Conservation (phyloP, 2,888 invertebrate species). For the Drosophila borborema region DNA sequence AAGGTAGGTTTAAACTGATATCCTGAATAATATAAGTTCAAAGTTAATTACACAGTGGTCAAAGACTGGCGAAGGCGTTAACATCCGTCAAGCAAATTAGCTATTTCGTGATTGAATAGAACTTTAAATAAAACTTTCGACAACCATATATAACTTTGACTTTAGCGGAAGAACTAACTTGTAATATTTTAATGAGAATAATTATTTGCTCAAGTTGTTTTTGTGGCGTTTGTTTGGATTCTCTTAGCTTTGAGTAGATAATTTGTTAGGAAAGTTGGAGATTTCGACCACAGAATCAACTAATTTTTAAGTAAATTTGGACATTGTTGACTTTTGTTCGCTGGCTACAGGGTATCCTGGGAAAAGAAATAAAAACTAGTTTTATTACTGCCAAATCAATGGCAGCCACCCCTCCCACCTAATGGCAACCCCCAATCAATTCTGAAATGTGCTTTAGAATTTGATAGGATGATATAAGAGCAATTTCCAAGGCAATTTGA, state of each 20-base stretch:
- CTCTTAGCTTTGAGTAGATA: background rate
- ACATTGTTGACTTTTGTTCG: no score
- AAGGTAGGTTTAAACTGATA: no score
- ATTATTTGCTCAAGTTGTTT: background rate
- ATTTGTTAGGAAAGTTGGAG: background rate
- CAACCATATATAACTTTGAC: background rate
- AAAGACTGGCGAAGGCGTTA: background rate
- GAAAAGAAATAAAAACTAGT: slow-evolving; percentile 19
- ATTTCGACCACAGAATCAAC: background rate
- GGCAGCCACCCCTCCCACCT: slow-evolving; percentile 8
- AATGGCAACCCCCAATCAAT: background rate
- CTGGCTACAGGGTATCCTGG: slow-evolving; percentile 5
- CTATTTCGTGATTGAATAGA: background rate
- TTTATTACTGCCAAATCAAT: slow-evolving; percentile 42
- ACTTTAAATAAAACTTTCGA: background rate
- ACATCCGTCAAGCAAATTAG: background rate
- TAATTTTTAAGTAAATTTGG: background rate
- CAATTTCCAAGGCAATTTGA: slow-evolving; percentile 37
- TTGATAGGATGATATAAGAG: slow-evolving; percentile 38
- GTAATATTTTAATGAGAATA: background rate
- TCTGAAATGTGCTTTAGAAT: slow-evolving; percentile 25
- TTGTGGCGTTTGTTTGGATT: background rate
- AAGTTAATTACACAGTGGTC: background rate
- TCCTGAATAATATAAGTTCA: no score
- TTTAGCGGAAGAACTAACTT: background rate